Evolutionary conservation across 2,113 vertebrate species (phyloP).

Genomic region (Phalacrocorax aristotelis): DNA sequence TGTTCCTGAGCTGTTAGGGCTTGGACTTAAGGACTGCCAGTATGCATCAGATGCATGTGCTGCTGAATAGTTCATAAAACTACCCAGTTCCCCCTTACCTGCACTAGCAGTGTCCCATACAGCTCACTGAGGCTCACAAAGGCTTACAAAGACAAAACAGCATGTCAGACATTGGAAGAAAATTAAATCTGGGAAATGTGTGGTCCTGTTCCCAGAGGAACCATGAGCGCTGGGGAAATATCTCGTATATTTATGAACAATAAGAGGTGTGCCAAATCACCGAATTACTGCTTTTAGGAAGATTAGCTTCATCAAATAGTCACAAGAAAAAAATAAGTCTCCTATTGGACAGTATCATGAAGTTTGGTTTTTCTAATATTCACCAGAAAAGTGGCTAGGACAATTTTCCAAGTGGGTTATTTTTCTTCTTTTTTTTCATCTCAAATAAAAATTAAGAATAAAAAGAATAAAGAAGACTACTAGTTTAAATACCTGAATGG

Average conservation of each 20-base stretch:
- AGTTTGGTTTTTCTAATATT: background rate
- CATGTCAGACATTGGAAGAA: background rate
- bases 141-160: background rate
- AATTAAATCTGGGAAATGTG: background rate
- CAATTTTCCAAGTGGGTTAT: conserved; percentile 9
- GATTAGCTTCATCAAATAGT: background rate
- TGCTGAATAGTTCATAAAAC: background rate
- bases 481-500: background rate
- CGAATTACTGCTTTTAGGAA: background rate
- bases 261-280: background rate
- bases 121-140: background rate
- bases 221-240: background rate
- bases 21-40: background rate
- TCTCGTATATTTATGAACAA: background rate
- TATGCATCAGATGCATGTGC: background rate
- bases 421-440: background rate
- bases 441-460: conserved; percentile 39
- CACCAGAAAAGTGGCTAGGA: background rate
- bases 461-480: background rate
- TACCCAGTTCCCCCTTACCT: background rate
- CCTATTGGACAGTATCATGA: background rate
- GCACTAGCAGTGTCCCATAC: too few relatives aligned
- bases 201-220: background rate
- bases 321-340: background rate
- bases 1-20: background rate